These are phyloP conservation scores for Harpagifer antarcticus DNA, from an alignment of 2,797 vertebrate genomes.

Conservation along the genomic window DNA sequence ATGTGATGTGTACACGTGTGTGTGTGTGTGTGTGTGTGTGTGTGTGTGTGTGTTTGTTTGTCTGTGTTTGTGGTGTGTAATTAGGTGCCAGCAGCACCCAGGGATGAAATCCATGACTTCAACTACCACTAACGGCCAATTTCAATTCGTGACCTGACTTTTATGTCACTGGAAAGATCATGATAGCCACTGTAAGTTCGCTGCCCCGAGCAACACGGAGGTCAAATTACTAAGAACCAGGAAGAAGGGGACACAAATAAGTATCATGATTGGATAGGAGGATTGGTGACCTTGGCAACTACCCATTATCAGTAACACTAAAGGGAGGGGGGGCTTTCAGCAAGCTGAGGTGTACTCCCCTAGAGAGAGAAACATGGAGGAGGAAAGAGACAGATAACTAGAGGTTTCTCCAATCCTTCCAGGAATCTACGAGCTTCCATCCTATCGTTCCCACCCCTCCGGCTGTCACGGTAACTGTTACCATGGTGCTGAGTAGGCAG, in stretches of 20 bases:
- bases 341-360: constrained; percentile 14
- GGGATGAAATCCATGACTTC: constrained; percentile 36
- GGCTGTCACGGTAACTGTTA: constrained; percentile 64
- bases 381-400: constrained; percentile 10
- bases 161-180: constrained; percentile 22
- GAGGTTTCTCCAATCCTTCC: constrained; percentile 38
- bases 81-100: constrained; percentile 13
- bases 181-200: constrained; percentile 24
- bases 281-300: constrained; percentile 73
- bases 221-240: constrained; percentile 56
- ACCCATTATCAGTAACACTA: constrained; percentile 50
- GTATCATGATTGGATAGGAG: constrained; percentile 52
- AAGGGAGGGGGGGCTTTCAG: not conserved
- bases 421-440: constrained; percentile 50
- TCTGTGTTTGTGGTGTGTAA: not conserved
- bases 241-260: constrained; percentile 28
- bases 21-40: not conserved
- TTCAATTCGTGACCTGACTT: constrained; percentile 46
- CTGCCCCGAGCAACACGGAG: constrained; percentile 41
- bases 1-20: not conserved
- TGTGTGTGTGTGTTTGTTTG: not conserved
- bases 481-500: constrained; percentile 46
- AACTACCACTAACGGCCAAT: constrained; percentile 42
- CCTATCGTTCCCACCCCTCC: constrained; percentile 3
- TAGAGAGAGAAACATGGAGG: constrained; percentile 1